Evolutionary conservation across 1,140 invertebrate species (phyloP), one percentile per base, ranked within the genome.

Genomic region (Andrena cerasifolii): DNA sequence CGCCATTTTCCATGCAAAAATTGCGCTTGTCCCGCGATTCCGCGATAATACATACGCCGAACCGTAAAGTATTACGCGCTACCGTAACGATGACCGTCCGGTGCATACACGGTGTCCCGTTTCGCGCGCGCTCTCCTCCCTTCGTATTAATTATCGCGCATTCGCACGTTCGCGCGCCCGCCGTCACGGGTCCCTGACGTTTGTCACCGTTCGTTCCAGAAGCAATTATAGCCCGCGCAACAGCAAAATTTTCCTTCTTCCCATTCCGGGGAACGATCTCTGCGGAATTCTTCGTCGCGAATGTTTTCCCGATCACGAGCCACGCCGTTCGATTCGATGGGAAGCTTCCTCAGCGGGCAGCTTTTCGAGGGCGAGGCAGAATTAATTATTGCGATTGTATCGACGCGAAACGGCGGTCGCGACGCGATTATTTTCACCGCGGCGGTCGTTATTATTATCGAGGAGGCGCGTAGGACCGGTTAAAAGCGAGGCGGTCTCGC

Each of bases 61-160:
- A 89, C 87, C 87, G 89, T 91, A 90, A 91, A 91, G 90, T 91
- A 91, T 91, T 91, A 91, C 89, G 87, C 88, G 89, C 89, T 92
- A 92, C 91, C 91, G 91, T 92, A 92, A 92, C 89, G 88, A 91
- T 90, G 90, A 91, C 89, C 88, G 88, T 89, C 86, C 86, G 79
- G 62, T 76, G 82, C 87, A 85, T 89, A 89, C 87, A 78, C 82
- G 85, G 89, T 90, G 89, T 89, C 83, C 74, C 80, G 87, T 86
- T 82, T 86, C 79, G 4, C 58, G 36, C 58, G 36, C 28, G 36
- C 18, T 24, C 8, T 16, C 2, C 36, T 31, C 36, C n/a, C 66
- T 31, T 12, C 61, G n/a, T 78, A 56, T 61, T 67, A 71, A 61
- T 77, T 77, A 43, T 40, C 40, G 0, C 18, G 53, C 24, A 6